Evolutionary conservation across 2,888 invertebrate species (phyloP).

Genomic region (Germaria angustata): DNA sequence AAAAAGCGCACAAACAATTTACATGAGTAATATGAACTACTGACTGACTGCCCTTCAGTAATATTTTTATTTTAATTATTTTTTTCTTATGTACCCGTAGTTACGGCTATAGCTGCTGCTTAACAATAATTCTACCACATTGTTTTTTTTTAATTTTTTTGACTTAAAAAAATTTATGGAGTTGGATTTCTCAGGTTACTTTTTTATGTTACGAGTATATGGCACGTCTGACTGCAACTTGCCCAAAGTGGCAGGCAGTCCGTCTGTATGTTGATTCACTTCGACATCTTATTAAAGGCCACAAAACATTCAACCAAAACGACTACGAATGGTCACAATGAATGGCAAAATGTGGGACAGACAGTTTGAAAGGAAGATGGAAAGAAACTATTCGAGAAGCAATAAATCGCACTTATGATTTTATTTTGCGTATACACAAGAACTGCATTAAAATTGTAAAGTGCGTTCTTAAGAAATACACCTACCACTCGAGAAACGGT

Average conservation of each 20-base stretch:
- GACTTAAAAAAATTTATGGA: background rate
- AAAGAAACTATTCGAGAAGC: slow-evolving; percentile 32
- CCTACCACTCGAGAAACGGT: background rate
- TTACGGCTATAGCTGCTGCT: background rate
- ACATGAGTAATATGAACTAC: slow-evolving; percentile 55
- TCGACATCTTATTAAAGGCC: slow-evolving; percentile 50
- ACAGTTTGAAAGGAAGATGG: background rate
- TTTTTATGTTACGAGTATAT: background rate
- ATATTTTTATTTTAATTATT: background rate
- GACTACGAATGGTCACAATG: background rate
- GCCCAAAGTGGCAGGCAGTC: slow-evolving; percentile 1
- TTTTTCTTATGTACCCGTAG: background rate
- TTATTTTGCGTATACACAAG: slow-evolving; percentile 31
- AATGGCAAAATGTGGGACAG: slow-evolving; percentile 5
- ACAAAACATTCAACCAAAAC: slow-evolving; percentile 17
- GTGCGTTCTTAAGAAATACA: background rate
- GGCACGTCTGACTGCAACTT: background rate
- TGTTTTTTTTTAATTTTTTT: background rate
- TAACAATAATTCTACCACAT: slow-evolving; percentile 23
- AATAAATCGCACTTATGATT: slow-evolving; percentile 62
- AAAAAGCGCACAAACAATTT: background rate
- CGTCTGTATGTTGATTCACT: slow-evolving; percentile 41
- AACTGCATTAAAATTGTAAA: slow-evolving; percentile 17
- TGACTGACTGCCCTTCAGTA: slow-evolving; percentile 54
- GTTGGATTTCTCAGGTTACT: slow-evolving; percentile 4